A percentile compares a stretch with the other conserved stretches of the same genome.
Conservation (phyloP, 1,140 invertebrate species). For the Drosophila bifasciata region DNA sequence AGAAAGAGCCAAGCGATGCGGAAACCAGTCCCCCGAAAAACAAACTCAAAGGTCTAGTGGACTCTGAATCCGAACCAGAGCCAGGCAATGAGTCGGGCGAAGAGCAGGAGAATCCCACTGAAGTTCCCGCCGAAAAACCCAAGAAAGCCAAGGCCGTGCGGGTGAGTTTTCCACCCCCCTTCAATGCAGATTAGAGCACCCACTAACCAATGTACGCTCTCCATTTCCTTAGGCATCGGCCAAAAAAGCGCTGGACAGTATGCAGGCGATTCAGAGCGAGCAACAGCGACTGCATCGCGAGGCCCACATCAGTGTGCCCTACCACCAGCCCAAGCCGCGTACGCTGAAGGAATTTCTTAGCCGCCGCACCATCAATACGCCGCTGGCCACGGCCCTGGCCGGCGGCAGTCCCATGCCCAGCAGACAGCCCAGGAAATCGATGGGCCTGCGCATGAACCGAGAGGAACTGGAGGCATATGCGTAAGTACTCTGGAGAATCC, state of each 20-base stretch:
- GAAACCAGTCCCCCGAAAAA: conserved; percentile 10
- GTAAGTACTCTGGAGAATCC: conserved; percentile 71
- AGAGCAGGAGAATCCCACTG: conserved; percentile 25
- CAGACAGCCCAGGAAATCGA: conserved; percentile 55
- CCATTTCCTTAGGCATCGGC: conserved; percentile 79
- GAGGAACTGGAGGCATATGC: conserved; percentile 84
- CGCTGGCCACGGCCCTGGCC: conserved; percentile 66
- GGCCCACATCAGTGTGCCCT: conserved; percentile 87
- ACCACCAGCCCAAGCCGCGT: conserved; percentile 89
- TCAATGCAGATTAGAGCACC: neutral
- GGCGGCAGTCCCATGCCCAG: conserved; percentile 73
- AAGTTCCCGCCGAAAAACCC: conserved; percentile 15
- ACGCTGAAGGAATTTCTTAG: conserved; percentile 89
- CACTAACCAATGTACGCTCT: neutral
- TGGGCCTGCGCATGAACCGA: conserved; percentile 84
- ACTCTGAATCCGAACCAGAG: conserved; percentile 64
- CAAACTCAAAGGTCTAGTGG: conserved; percentile 58
- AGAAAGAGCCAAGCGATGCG: conserved; percentile 1
- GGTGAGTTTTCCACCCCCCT: conserved; percentile 13
- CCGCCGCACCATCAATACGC: conserved; percentile 71
- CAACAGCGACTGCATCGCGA: conserved; percentile 88
- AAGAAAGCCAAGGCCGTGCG: conserved; percentile 49
- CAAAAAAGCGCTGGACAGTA: conserved; percentile 83
- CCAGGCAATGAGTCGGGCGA: conserved; percentile 28
- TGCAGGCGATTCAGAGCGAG: conserved; percentile 84